Conservation (phyloP, 1,140 invertebrate species). For the Lanistes nyassanus region DNA sequence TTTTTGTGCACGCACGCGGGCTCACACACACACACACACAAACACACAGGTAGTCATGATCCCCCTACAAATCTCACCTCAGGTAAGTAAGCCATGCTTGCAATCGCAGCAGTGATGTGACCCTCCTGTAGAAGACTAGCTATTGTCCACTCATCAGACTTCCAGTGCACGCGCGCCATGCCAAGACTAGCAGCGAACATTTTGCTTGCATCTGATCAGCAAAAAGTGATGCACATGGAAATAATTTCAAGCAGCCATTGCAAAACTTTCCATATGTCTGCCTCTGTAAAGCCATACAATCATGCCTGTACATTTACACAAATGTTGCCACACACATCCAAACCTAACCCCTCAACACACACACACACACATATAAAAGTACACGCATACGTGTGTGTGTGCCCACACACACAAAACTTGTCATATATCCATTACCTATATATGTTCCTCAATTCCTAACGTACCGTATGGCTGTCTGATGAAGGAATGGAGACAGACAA, state of each 20-base stretch:
- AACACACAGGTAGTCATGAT: no score
- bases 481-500: conserved; percentile 6
- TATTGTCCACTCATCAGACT: conserved; percentile 27
- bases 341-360: background rate
- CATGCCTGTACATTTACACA: background rate
- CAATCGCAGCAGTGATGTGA: conserved; percentile 46
- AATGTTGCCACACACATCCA: background rate
- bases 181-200: conserved; percentile 27
- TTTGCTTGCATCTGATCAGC: conserved; percentile 7
- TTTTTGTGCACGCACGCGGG: no score
- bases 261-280: background rate
- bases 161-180: conserved; percentile 13
- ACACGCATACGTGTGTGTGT: background rate
- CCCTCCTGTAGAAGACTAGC: conserved; percentile 39
- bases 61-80: background rate
- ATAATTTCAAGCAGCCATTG: background rate
- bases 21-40: no score
- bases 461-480: conserved; percentile 7
- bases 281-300: background rate
- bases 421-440: background rate
- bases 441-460: background rate
- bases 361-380: background rate
- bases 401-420: background rate
- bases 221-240: background rate
- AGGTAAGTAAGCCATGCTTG: conserved; percentile 48